Percentiles rank a stretch among this genome's conserved stretches.
Evolutionary conservation across 2,888 invertebrate genomes (phyloP).

Genomic region (Sclerodermus sp.): DNA sequence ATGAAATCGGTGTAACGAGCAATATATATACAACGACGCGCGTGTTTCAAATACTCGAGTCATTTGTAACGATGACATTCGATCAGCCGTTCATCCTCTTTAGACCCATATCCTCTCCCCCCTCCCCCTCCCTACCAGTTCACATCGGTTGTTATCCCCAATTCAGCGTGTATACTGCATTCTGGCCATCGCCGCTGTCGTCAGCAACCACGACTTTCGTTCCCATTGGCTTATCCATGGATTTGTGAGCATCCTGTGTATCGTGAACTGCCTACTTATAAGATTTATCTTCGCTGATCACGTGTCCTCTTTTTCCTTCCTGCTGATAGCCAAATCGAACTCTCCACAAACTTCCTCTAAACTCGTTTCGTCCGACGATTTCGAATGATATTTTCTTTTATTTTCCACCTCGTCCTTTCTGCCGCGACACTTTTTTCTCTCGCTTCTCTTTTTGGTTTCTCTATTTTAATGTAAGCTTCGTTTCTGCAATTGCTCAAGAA

Average conservation of each 20-base stretch:
- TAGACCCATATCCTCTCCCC: constrained; percentile 23
- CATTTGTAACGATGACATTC: constrained; percentile 54
- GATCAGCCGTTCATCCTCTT: constrained; percentile 46
- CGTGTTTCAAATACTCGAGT: constrained; percentile 49
- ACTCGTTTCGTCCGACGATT: no score
- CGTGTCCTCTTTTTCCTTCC: no score
- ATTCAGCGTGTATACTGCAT: constrained; percentile 34
- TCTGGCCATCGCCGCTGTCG: constrained; percentile 36
- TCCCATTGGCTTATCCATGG: constrained; percentile 50
- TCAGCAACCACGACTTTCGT: constrained; percentile 39
- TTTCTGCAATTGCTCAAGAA: no score
- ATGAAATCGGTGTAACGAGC: constrained; percentile 33
- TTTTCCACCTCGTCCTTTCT: no score
- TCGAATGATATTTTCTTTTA: no score
- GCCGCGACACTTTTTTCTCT: no score
- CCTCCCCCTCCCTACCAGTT: constrained; percentile 17
- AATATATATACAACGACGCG: constrained; percentile 46
- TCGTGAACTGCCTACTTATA: constrained; percentile 56
- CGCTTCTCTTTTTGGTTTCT: no score
- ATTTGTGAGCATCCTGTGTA: constrained; percentile 49
- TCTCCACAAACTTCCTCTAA: no score
- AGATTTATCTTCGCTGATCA: constrained; percentile 42
- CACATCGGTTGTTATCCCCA: constrained; percentile 23
- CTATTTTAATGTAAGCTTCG: no score
- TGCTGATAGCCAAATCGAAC: no score